These are phyloP conservation scores for Daphoenositta chrysoptera DNA, from an alignment of 2,113 vertebrate genomes.

Conservation along the genomic window DNA sequence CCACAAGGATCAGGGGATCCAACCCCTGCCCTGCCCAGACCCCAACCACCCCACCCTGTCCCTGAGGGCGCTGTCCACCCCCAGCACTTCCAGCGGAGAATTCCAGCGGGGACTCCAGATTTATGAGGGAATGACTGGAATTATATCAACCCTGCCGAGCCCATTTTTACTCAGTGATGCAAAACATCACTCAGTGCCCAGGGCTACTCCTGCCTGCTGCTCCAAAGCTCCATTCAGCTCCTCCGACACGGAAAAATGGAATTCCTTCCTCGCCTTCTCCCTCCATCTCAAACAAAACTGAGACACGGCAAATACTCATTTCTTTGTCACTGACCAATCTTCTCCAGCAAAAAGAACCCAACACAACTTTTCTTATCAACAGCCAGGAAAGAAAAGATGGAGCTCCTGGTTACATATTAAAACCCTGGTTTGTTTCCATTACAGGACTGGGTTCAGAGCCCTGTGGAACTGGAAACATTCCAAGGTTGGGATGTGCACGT, in stretches of 20 bases:
- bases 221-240: not conserved
- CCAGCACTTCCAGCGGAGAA: not conserved
- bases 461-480: not conserved
- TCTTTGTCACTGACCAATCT: not conserved
- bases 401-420: not conserved
- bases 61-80: not conserved
- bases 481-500: not conserved
- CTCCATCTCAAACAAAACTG: not conserved
- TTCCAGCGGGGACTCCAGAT: fast-evolving
- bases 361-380: not conserved
- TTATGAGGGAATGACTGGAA: not conserved
- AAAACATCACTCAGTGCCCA: not conserved
- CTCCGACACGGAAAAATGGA: fast-evolving
- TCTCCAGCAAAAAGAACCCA: not conserved
- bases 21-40: too few species aligned
- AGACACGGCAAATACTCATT: not conserved
- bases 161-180: not conserved
- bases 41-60: not conserved
- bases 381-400: not conserved
- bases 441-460: not conserved
- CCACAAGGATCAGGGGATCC: not conserved
- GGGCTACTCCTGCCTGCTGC: not conserved
- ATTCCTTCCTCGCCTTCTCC: not conserved
- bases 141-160: not conserved
- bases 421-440: not conserved